Evolutionary conservation across 2,113 vertebrate genomes (phyloP).

Genomic region (Acrocephalus kingi): DNA sequence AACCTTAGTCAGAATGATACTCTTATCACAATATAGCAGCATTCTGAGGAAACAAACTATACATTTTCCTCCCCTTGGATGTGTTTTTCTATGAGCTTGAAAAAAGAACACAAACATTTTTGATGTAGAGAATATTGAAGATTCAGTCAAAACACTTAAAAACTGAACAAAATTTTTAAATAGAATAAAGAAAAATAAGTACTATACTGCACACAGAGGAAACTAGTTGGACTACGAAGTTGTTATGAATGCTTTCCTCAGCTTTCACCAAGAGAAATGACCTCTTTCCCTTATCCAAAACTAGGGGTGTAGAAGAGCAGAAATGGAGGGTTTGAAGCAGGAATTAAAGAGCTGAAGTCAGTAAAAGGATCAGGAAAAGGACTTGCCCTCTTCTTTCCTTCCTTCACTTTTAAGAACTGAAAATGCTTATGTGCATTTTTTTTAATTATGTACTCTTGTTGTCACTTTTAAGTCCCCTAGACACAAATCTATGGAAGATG

Average conservation of each 20-base stretch:
- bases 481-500: neutral
- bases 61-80: neutral
- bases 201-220: neutral
- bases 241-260: neutral
- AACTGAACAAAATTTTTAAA: neutral
- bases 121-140: neutral
- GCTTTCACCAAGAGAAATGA: neutral
- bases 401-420: neutral
- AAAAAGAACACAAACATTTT: neutral
- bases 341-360: neutral
- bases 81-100: neutral
- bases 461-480: neutral
- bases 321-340: neutral
- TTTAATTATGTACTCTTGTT: neutral
- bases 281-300: neutral
- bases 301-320: rapidly evolving
- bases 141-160: neutral
- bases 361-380: neutral
- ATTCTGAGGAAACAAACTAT: neutral
- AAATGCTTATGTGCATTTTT: neutral
- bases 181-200: neutral
- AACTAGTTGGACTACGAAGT: neutral
- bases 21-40: neutral
- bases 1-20: neutral
- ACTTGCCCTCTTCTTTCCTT: neutral